phyloP scores from a whole-genome alignment of 2,797 vertebrate genomes.

The Anableps anableps region DNA sequence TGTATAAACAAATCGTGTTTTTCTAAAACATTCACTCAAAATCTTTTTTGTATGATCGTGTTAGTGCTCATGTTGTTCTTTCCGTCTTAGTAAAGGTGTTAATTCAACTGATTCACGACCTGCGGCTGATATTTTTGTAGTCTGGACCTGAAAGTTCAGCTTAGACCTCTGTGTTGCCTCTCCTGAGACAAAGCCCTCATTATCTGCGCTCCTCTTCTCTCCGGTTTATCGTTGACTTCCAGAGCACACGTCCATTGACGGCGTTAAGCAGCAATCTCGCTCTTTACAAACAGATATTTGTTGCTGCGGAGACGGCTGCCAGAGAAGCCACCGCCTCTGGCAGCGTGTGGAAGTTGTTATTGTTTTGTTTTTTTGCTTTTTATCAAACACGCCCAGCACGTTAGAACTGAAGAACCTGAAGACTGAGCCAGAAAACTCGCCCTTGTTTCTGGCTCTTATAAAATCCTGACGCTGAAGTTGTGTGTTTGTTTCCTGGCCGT shows the following conservation, averaged over 20 bases:
- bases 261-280: conserved; percentile 63
- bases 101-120: conserved; percentile 11
- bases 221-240: conserved; percentile 71
- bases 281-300: conserved; percentile 72
- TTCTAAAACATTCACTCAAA: neutral
- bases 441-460: conserved; percentile 52
- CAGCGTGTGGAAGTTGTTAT: conserved; percentile 46
- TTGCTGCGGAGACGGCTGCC: conserved; percentile 65
- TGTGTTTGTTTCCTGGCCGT: conserved; percentile 55
- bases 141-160: conserved; percentile 39
- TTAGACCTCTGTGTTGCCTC: conserved; percentile 54
- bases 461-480: conserved; percentile 63
- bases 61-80: neutral
- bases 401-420: conserved; percentile 47
- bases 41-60: neutral
- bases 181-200: conserved; percentile 69
- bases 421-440: conserved; percentile 61
- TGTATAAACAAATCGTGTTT: neutral
- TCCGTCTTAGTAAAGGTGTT: neutral
- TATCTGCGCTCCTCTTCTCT: conserved; percentile 58
- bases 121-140: neutral
- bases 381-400: conserved; percentile 57
- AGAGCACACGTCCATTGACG: conserved; percentile 72
- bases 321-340: conserved; percentile 40
- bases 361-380: conserved; percentile 23